A percentile compares a stretch with the other conserved stretches of the same genome.
phyloP scores from a whole-genome alignment of 2,113 vertebrate species.

The Lycocorax pyrrhopterus region DNA sequence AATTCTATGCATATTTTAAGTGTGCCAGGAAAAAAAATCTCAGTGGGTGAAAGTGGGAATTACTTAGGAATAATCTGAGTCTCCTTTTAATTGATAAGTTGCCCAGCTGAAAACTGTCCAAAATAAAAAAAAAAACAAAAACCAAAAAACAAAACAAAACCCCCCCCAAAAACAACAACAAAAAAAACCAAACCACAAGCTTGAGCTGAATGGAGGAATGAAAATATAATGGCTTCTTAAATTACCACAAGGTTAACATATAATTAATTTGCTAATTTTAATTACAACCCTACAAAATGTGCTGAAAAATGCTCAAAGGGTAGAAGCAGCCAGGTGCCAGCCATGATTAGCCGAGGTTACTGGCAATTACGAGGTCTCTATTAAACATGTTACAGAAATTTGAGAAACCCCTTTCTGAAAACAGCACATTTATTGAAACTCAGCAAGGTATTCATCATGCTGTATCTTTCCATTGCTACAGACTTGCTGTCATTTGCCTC shows the following conservation, averaged over 20 bases:
- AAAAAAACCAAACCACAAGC: neutral
- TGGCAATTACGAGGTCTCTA: slow-evolving; percentile 29
- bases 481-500: neutral
- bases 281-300: neutral
- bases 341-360: neutral
- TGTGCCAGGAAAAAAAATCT: neutral
- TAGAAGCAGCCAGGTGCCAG: neutral
- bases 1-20: neutral
- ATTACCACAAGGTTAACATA: slow-evolving; percentile 27
- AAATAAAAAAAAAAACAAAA: neutral
- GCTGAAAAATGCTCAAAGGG: slow-evolving; percentile 9
- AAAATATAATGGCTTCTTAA: slow-evolving; percentile 45
- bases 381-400: neutral
- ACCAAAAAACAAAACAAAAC: too few species aligned
- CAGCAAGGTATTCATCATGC: neutral
- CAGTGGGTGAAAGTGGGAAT: neutral
- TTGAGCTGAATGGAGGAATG: neutral
- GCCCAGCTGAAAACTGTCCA: neutral
- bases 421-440: neutral
- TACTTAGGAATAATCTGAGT: neutral
- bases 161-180: too few species aligned
- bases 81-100: slow-evolving; percentile 19
- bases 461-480: neutral
- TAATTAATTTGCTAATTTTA: slow-evolving; percentile 60
- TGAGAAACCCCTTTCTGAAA: neutral